A percentile compares a stretch with the other conserved stretches of the same genome.
phyloP scores from a whole-genome alignment of 2,113 vertebrate genomes.

The Antechinus stuartii region DNA sequence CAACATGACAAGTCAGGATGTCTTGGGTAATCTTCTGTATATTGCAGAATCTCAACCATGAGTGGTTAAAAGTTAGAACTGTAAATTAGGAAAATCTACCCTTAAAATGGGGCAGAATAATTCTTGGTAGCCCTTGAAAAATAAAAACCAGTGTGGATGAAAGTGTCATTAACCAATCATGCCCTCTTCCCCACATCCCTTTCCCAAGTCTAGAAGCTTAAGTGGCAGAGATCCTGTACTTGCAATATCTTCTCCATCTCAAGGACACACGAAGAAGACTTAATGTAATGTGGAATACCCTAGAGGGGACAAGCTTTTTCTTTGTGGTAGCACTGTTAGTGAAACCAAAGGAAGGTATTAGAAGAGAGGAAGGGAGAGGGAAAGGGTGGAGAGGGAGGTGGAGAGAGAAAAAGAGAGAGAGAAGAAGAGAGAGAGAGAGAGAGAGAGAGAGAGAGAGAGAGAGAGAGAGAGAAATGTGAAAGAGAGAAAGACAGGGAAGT shows the following conservation, averaged over 20 bases:
- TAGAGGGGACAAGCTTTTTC: rapidly evolving
- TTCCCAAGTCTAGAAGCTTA: not conserved
- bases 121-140: not conserved
- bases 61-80: not conserved
- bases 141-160: not conserved
- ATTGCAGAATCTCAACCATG: not conserved
- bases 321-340: not conserved
- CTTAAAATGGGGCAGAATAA: not conserved
- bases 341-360: not conserved
- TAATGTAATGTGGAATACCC: not conserved
- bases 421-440: not conserved
- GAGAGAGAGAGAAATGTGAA: not conserved
- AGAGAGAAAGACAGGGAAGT: conserved; percentile 64
- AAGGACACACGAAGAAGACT: not conserved
- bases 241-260: not conserved
- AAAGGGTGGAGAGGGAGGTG: conserved; percentile 57
- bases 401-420: conserved; percentile 57
- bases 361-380: conserved; percentile 26
- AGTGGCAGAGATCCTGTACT: not conserved
- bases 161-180: not conserved
- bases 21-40: rapidly evolving
- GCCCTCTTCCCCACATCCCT: not conserved
- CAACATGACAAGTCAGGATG: not conserved
- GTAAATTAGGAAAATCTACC: not conserved
- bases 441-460: not conserved